A percentile compares a stretch with the other conserved stretches of the same genome.
These are phyloP conservation scores for Bothrops jararaca DNA, from an alignment of 2,113 vertebrate species.

Conservation along the genomic window DNA sequence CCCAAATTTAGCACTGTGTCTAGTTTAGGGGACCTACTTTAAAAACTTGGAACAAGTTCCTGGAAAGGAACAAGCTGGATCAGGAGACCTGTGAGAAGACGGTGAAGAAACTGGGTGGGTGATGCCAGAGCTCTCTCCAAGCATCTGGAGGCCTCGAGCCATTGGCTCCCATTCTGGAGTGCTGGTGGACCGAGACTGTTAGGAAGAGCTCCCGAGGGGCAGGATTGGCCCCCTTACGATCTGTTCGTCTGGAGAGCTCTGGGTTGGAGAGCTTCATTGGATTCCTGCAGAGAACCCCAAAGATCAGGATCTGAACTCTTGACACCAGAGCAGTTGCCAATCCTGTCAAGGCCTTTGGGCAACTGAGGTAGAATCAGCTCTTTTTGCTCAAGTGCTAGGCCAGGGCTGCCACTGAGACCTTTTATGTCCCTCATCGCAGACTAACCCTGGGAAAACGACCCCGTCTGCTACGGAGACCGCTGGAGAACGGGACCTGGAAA, in stretches of 20 bases:
- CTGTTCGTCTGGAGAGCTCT: background rate
- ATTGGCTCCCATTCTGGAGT: background rate
- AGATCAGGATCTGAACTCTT: background rate
- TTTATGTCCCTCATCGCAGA: constrained; percentile 45
- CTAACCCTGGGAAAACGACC: constrained; percentile 38
- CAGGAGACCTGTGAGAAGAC: background rate
- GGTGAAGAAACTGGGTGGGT: background rate
- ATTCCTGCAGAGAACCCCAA: background rate
- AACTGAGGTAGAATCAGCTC: background rate
- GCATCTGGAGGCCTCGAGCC: background rate
- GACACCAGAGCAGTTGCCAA: background rate
- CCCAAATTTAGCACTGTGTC: background rate
- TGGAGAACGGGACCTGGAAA: constrained; percentile 73
- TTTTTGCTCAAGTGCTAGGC: background rate
- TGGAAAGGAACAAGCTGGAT: background rate
- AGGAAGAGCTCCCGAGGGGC: background rate
- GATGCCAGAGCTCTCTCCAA: background rate
- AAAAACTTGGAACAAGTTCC: background rate
- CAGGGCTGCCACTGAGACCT: background rate
- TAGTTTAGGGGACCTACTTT: background rate
- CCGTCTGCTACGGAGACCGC: background rate
- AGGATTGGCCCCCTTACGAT: background rate
- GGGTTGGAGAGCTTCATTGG: background rate
- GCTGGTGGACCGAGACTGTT: background rate
- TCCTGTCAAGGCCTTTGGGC: background rate